Percentiles rank a stretch among this genome's conserved stretches.
These are phyloP conservation scores for Strigops habroptila DNA, from an alignment of 2,113 vertebrate genomes.

Conservation along the genomic window DNA sequence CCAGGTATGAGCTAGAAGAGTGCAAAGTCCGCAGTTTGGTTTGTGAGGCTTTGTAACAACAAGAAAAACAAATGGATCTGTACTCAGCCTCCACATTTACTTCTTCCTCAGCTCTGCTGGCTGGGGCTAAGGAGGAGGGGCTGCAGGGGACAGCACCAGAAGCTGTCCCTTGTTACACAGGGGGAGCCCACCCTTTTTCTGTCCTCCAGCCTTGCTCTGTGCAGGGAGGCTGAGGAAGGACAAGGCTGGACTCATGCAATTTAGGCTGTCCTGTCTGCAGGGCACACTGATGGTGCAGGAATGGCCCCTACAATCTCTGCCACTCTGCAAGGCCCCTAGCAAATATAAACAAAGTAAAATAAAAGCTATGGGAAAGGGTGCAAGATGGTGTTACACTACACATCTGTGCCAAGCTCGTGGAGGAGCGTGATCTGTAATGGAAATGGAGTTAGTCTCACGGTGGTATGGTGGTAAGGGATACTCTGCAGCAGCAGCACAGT, in stretches of 20 bases:
- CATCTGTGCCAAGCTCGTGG: not conserved
- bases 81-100: not conserved
- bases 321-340: not conserved
- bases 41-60: not conserved
- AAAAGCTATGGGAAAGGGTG: not conserved
- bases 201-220: accelerated
- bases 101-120: not conserved
- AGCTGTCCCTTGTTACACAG: not conserved
- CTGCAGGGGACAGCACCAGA: not conserved
- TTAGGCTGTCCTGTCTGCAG: not conserved
- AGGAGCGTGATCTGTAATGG: not conserved
- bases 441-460: not conserved
- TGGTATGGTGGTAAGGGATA: not conserved
- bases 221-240: not conserved
- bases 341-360: not conserved
- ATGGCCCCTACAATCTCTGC: not conserved
- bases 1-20: not conserved
- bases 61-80: not conserved
- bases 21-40: not conserved
- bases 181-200: not conserved
- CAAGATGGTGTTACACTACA: not conserved
- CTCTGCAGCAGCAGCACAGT: not conserved
- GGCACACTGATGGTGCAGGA: not conserved
- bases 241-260: not conserved
- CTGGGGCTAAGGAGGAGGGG: not conserved